phyloP scores from a whole-genome alignment of 92 coral and sea anemone species.

The Virgularia gustaviana region DNA sequence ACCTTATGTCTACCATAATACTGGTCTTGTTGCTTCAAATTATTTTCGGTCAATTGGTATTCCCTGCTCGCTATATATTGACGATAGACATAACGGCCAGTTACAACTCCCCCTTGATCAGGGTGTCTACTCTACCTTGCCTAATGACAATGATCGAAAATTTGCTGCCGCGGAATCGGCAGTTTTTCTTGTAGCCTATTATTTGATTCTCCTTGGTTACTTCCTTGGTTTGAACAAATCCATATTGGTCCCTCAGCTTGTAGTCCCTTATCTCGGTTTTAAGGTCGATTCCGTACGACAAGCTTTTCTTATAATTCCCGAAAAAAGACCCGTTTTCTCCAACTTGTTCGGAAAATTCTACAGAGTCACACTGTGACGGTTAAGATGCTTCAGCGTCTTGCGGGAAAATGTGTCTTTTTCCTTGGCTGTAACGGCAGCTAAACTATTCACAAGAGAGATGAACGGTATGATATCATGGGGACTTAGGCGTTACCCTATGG shows the following conservation, averaged over 20 bases:
- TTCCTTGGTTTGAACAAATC: not conserved
- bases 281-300: not conserved
- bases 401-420: not conserved
- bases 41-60: conserved; percentile 21
- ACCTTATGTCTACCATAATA: conserved; percentile 12
- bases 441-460: no score
- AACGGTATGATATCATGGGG: no score
- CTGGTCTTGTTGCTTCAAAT: conserved; percentile 14
- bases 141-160: not conserved
- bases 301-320: not conserved
- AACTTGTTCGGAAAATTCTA: not conserved
- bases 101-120: not conserved
- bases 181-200: not conserved
- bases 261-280: not conserved
- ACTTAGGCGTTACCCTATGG: no score
- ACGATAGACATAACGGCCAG: conserved; percentile 30
- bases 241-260: not conserved
- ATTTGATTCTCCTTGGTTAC: not conserved
- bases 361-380: not conserved
- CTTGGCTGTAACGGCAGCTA: no score
- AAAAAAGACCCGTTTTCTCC: not conserved
- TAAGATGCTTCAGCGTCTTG: not conserved
- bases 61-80: conserved; percentile 23
- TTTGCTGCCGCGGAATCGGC: conserved; percentile 1
- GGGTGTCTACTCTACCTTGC: not conserved